Conservation (phyloP, 2,113 vertebrate genomes). For the Lates calcarifer region DNA sequence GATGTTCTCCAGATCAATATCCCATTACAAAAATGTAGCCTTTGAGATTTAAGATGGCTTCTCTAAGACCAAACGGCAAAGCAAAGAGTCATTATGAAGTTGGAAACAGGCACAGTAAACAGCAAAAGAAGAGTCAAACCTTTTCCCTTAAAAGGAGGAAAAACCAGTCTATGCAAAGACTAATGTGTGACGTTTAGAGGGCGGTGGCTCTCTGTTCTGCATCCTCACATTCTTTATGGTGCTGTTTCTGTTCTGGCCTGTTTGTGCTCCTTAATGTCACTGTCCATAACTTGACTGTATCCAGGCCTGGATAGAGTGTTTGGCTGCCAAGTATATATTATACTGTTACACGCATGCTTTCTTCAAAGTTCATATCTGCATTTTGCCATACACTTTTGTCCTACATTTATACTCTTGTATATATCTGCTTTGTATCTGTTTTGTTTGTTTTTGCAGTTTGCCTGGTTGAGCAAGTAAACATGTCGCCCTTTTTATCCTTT, state of each 20-base stretch:
- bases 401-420: background rate
- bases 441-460: conserved; percentile 9
- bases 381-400: conserved; percentile 3
- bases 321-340: conserved; percentile 22
- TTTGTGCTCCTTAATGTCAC: conserved; percentile 36
- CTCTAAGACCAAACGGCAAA: background rate
- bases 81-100: background rate
- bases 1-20: background rate
- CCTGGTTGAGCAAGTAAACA: background rate
- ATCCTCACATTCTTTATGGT: conserved; percentile 36
- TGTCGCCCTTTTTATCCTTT: background rate
- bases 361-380: conserved; percentile 6
- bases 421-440: background rate
- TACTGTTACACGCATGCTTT: background rate
- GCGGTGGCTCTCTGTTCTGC: conserved; percentile 30
- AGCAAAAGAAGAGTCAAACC: background rate
- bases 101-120: background rate
- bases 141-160: conserved; percentile 33
- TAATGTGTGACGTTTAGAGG: conserved; percentile 36
- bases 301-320: conserved; percentile 26
- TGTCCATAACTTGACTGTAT: conserved; percentile 31
- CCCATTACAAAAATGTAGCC: conserved; percentile 1
- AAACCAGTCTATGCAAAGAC: background rate
- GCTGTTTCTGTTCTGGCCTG: conserved; percentile 33
- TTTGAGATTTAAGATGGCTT: conserved; percentile 11